Percentiles rank a stretch among this genome's conserved stretches.
These are phyloP conservation scores for Dicycla oo DNA, from an alignment of 2,888 invertebrate species.

Conservation along the genomic window DNA sequence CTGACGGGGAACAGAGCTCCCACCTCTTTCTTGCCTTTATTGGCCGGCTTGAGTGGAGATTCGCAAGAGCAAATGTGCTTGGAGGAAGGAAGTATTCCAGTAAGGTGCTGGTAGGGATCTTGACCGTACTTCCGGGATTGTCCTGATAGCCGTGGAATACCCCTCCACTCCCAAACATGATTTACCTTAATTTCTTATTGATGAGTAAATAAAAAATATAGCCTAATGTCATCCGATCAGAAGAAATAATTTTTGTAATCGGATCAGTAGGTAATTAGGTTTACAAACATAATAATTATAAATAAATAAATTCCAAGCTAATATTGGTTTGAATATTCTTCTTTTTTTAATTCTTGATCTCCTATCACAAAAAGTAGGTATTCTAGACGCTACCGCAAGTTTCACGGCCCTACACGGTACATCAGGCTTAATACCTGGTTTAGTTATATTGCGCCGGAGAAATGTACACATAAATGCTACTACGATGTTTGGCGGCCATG, in stretches of 20 bases:
- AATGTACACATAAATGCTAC: constrained; percentile 26
- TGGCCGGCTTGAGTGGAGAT: too few species aligned
- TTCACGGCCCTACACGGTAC: constrained; percentile 8
- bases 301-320: too few species aligned
- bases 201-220: background rate
- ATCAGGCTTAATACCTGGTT: constrained; percentile 24
- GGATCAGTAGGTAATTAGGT: too few species aligned
- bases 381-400: background rate
- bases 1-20: too few species aligned
- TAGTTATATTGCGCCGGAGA: constrained; percentile 39
- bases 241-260: background rate
- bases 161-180: background rate
- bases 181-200: background rate
- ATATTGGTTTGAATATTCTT: background rate
- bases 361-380: background rate
- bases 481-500: background rate
- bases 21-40: too few species aligned
- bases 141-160: too few species aligned
- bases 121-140: too few species aligned
- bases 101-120: too few species aligned
- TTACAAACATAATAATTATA: too few species aligned
- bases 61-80: too few species aligned
- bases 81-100: too few species aligned
- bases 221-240: background rate
- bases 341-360: background rate